Conservation (phyloP, 1,140 invertebrate genomes). For the Babylonia areolata region DNA sequence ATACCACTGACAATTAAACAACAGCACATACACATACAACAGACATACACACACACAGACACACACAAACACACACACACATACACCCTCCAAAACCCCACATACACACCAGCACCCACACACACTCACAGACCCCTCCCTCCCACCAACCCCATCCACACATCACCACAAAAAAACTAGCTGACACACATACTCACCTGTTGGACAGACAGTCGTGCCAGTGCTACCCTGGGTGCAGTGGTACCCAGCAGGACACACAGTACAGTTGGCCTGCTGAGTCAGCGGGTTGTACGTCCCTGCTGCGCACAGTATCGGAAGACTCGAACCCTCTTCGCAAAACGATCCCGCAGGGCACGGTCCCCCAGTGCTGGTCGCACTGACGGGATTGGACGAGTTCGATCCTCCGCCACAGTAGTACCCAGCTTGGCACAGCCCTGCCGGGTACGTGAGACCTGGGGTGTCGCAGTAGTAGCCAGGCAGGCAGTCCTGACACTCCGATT, state of each 20-base stretch:
- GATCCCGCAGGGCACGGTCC: slow-evolving; percentile 70
- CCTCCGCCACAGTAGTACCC: slow-evolving; percentile 70
- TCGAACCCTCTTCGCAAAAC: slow-evolving; percentile 66
- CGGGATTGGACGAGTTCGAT: slow-evolving; percentile 63
- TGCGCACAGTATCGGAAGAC: slow-evolving; percentile 55
- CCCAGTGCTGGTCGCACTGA: slow-evolving; percentile 52
- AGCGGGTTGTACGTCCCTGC: slow-evolving; percentile 62
- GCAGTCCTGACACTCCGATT: slow-evolving; percentile 62
- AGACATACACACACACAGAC: too few relatives aligned
- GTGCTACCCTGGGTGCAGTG: slow-evolving; percentile 63
- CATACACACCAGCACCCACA: too few relatives aligned
- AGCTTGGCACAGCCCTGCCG: slow-evolving; percentile 59
- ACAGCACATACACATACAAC: too few relatives aligned
- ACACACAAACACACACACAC: too few relatives aligned
- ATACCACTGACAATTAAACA: too few relatives aligned
- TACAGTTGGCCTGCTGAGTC: slow-evolving; percentile 62
- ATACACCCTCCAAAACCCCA: too few relatives aligned
- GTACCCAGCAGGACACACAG: slow-evolving; percentile 66
- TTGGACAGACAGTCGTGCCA: slow-evolving; percentile 59
- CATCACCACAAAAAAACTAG: too few relatives aligned
- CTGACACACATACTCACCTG: slow-evolving; percentile 54
- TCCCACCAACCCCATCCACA: too few relatives aligned
- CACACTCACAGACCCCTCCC: too few relatives aligned
- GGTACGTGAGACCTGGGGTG: slow-evolving; percentile 60
- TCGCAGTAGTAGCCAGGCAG: slow-evolving; percentile 69